Evolutionary conservation across 2,113 vertebrate genomes (phyloP).

Genomic region (Alectura lathami): DNA sequence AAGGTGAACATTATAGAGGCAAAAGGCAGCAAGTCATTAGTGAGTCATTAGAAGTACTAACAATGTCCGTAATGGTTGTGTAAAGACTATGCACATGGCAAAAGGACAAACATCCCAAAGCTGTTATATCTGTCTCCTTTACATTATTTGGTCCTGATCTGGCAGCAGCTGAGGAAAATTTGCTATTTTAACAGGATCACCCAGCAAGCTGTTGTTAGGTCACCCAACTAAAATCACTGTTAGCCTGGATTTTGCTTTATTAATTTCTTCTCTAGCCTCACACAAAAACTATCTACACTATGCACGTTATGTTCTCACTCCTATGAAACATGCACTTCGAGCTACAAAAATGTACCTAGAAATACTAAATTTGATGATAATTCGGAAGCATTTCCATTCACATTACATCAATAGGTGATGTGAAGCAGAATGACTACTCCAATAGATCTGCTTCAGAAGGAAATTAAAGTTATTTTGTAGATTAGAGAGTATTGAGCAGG

Average conservation of each 20-base stretch:
- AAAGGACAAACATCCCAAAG: not conserved
- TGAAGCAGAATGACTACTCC: not conserved
- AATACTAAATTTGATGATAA: not conserved
- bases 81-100: not conserved
- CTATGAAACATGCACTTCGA: not conserved
- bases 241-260: not conserved
- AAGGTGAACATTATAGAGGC: not conserved
- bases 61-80: fast-evolving
- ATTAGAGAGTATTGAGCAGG: not conserved
- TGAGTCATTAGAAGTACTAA: not conserved
- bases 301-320: not conserved
- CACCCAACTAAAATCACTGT: not conserved
- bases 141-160: not conserved
- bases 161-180: not conserved
- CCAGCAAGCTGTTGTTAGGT: not conserved
- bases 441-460: no score
- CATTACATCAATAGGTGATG: not conserved
- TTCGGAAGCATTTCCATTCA: not conserved
- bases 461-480: not conserved
- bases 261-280: not conserved
- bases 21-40: not conserved
- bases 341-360: not conserved
- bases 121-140: not conserved
- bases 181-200: not conserved
- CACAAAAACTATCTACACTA: not conserved